Conservation (phyloP, 2,113 vertebrate species). For the Parus major region DNA sequence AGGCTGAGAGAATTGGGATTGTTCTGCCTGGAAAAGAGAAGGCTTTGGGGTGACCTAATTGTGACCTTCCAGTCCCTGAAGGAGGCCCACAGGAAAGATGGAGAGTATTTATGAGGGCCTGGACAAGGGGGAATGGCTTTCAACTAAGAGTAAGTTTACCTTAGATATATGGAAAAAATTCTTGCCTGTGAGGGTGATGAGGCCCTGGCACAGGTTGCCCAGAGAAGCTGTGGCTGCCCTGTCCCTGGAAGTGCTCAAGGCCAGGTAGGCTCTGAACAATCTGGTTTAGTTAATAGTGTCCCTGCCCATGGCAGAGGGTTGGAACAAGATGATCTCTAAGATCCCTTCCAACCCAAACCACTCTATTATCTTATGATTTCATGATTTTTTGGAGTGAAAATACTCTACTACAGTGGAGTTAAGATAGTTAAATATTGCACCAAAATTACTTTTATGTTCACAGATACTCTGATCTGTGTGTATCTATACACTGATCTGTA, state of each 20-base stretch:
- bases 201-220: accelerated
- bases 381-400: neutral
- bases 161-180: neutral
- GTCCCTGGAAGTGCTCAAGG: neutral
- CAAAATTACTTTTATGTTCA: neutral
- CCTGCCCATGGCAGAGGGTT: no score
- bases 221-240: accelerated
- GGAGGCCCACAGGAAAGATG: neutral
- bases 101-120: accelerated
- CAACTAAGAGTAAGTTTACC: accelerated
- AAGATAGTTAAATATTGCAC: neutral
- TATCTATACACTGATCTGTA: neutral
- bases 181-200: neutral
- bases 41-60: accelerated
- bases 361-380: neutral
- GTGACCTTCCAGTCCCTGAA: accelerated
- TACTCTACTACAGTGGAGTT: neutral
- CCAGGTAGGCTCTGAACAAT: neutral
- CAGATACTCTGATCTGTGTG: neutral
- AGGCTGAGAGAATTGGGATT: neutral
- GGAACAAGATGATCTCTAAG: neutral
- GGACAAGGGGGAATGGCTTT: neutral
- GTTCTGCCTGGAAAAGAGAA: no score
- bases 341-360: neutral
- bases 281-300: accelerated